A percentile compares a stretch with the other conserved stretches of the same genome.
phyloP scores from a whole-genome alignment of 2,797 vertebrate genomes.

The Distichodus sexfasciatus region DNA sequence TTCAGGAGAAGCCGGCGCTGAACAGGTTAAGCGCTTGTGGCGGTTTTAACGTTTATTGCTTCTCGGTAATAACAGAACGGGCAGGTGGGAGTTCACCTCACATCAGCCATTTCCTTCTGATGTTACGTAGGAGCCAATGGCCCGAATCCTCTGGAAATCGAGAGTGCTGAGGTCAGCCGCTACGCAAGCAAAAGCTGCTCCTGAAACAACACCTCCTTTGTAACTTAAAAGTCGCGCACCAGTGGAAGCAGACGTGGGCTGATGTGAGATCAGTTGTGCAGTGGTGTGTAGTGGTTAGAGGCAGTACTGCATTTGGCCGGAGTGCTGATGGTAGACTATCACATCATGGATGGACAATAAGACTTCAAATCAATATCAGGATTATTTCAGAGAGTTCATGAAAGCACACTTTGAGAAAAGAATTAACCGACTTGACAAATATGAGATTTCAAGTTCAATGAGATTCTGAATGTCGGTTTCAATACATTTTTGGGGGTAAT shows the following conservation, averaged over 20 bases:
- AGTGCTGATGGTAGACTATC: too few species aligned
- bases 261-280: background rate
- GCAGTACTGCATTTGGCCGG: too few species aligned
- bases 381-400: too few species aligned
- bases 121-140: background rate
- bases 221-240: background rate
- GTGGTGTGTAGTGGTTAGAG: too few species aligned
- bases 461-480: too few species aligned
- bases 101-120: background rate
- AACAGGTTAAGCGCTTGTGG: background rate
- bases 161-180: conserved; percentile 15
- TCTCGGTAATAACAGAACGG: background rate
- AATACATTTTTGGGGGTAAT: too few species aligned
- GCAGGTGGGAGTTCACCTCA: background rate
- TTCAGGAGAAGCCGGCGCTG: background rate
- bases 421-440: too few species aligned
- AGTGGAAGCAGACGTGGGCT: background rate
- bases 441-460: too few species aligned
- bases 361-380: too few species aligned
- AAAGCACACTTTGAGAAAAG: too few species aligned
- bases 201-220: conserved; percentile 8
- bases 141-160: background rate
- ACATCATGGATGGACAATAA: too few species aligned
- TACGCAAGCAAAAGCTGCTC: conserved; percentile 3
- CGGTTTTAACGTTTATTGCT: background rate